Evolutionary conservation across 2,888 invertebrate genomes (phyloP).

Genomic region (Cryptocheilus praepositus): DNA sequence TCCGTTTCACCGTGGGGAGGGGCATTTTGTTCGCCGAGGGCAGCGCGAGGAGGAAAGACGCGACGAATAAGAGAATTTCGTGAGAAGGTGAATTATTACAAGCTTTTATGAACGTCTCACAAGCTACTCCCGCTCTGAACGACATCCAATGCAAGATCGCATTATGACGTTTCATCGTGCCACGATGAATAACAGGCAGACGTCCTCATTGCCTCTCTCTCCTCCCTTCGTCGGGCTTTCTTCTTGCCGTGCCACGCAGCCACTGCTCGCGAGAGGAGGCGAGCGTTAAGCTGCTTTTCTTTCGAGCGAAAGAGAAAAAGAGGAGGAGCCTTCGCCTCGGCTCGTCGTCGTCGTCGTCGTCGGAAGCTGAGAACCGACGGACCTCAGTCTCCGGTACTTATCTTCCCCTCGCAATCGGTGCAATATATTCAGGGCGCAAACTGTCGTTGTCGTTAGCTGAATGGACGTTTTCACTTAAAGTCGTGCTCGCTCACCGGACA

Average conservation of each 20-base stretch:
- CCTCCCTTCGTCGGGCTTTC: slow-evolving; percentile 27
- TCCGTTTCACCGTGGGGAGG: too few species aligned
- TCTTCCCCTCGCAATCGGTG: slow-evolving; percentile 68
- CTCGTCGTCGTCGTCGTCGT: slow-evolving; percentile 27
- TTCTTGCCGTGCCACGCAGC: slow-evolving; percentile 12
- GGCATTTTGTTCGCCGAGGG: too few species aligned
- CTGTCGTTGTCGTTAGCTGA: slow-evolving; percentile 65
- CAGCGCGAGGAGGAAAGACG: neutral
- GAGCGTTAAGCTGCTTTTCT: slow-evolving; percentile 49
- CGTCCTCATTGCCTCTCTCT: slow-evolving; percentile 35
- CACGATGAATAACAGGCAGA: slow-evolving; percentile 42
- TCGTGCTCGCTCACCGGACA: slow-evolving; percentile 64
- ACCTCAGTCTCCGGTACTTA: slow-evolving; percentile 61
- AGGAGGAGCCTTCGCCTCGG: slow-evolving; percentile 30
- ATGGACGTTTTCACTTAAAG: slow-evolving; percentile 69
- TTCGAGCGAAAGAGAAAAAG: slow-evolving; percentile 20
- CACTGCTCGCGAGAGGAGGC: slow-evolving; percentile 16
- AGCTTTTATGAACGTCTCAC: slow-evolving; percentile 34
- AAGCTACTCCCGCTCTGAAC: slow-evolving; percentile 34
- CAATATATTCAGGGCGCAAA: slow-evolving; percentile 70
- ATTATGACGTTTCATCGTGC: slow-evolving; percentile 46
- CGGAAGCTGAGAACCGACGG: slow-evolving; percentile 48
- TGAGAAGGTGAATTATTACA: slow-evolving; percentile 24
- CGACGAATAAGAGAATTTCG: slow-evolving; percentile 12
- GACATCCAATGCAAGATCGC: slow-evolving; percentile 29